Evolutionary conservation across 2,797 vertebrate genomes (phyloP).

Genomic region (Galagoides demidoff): DNA sequence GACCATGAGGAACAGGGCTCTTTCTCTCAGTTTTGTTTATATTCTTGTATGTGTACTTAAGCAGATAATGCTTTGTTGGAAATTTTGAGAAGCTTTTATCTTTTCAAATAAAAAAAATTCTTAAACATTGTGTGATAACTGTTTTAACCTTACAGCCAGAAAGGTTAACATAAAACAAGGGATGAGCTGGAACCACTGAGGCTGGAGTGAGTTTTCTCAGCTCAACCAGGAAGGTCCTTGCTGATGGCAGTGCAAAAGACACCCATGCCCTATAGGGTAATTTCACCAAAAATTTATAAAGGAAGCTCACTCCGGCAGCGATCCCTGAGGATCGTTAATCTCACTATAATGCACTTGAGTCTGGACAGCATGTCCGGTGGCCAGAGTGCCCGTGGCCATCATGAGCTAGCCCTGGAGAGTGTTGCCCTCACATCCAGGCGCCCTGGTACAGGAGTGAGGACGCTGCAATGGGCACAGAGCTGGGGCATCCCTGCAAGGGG

Average conservation of each 20-base stretch:
- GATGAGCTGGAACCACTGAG: too few relatives aligned
- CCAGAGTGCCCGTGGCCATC: not conserved
- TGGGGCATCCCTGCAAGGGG: not conserved
- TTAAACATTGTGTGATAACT: not conserved
- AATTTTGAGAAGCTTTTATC: not conserved
- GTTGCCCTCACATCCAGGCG: not conserved
- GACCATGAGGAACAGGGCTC: not conserved
- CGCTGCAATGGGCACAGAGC: conserved; percentile 43
- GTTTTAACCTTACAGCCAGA: not conserved
- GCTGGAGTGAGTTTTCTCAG: not conserved
- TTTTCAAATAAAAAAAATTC: not conserved
- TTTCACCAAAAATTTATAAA: not conserved
- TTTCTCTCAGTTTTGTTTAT: not conserved
- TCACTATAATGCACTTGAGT: not conserved
- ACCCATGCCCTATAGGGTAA: too few relatives aligned
- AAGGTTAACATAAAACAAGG: too few relatives aligned
- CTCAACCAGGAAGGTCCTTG: not conserved
- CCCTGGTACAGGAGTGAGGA: conserved; percentile 10
- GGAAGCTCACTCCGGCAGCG: not conserved
- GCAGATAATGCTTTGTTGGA: not conserved
- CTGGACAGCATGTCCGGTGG: not conserved
- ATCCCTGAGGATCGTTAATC: conserved; percentile 33
- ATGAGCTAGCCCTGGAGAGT: conserved; percentile 7
- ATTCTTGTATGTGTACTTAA: not conserved
- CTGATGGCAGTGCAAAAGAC: too few relatives aligned